Conservation (phyloP, 2,888 invertebrate genomes). For the Eupeodes latifasciatus region DNA sequence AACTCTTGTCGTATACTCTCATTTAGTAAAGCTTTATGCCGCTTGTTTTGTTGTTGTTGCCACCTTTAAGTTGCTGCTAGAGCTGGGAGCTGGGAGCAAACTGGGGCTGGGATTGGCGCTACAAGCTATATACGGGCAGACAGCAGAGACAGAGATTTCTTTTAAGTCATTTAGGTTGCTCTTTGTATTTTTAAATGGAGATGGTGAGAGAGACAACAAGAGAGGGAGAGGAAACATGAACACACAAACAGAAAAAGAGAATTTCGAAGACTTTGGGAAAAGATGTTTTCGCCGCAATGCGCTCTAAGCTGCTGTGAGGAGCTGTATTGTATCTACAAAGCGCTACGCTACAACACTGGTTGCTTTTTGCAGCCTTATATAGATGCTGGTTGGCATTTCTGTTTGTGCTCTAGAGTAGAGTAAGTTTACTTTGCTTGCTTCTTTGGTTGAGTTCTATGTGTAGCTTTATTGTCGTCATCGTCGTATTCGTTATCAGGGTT, state of each 20-base stretch:
- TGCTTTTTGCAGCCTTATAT: conserved; percentile 28
- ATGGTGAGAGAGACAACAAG: neutral
- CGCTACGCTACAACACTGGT: conserved; percentile 35
- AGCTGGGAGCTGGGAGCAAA: neutral
- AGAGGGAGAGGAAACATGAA: neutral
- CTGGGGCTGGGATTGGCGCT: neutral
- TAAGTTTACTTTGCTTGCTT: conserved; percentile 27
- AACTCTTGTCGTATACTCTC: conserved; percentile 54
- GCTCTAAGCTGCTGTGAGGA: conserved; percentile 54
- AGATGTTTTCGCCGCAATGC: conserved; percentile 56
- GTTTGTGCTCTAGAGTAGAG: conserved; percentile 8
- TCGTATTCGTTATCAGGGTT: neutral
- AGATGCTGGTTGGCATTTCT: conserved; percentile 5
- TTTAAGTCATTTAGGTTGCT: conserved; percentile 58
- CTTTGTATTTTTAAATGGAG: conserved; percentile 51
- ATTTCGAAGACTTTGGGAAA: conserved; percentile 22
- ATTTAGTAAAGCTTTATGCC: conserved; percentile 56
- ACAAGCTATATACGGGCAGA: conserved; percentile 43
- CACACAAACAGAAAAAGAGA: conserved; percentile 38
- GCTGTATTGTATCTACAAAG: conserved; percentile 23
- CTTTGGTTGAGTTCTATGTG: neutral
- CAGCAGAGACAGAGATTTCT: conserved; percentile 25
- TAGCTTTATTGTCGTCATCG: neutral
- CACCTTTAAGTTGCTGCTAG: conserved; percentile 41
- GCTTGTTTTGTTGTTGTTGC: conserved; percentile 34